Conservation (phyloP, 2,113 vertebrate genomes). For the Butorides virescens region DNA sequence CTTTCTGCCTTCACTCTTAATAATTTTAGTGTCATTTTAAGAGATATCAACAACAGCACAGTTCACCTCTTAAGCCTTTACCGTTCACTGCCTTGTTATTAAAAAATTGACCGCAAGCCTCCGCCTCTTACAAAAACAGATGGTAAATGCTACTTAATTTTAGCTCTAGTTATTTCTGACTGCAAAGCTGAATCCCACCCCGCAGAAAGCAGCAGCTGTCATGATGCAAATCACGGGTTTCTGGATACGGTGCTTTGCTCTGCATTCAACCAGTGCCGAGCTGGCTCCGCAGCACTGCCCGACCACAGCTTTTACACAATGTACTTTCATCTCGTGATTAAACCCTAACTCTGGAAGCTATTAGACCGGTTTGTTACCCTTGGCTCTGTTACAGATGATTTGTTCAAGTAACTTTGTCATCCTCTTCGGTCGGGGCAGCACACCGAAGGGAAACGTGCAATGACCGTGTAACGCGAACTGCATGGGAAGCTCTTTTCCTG, state of each 20-base stretch:
- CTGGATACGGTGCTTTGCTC: neutral
- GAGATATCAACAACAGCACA: neutral
- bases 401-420: neutral
- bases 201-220: conserved; percentile 34
- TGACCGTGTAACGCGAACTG: fast-evolving
- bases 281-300: neutral
- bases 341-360: neutral
- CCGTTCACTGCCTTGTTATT: neutral
- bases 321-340: neutral
- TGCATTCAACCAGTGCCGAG: neutral
- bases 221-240: neutral
- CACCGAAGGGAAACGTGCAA: neutral
- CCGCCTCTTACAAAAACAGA: neutral
- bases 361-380: neutral
- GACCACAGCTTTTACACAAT: neutral
- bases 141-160: conserved; percentile 54
- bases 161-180: conserved; percentile 60
- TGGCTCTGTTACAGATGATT: neutral
- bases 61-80: neutral
- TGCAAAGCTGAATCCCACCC: neutral
- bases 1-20: neutral
- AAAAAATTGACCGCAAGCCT: neutral
- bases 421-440: neutral
- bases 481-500: neutral
- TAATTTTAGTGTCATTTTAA: neutral